Base-by-base conservation (phyloP, 2,113 vertebrate genomes). In the Noctilio leporinus region DNA sequence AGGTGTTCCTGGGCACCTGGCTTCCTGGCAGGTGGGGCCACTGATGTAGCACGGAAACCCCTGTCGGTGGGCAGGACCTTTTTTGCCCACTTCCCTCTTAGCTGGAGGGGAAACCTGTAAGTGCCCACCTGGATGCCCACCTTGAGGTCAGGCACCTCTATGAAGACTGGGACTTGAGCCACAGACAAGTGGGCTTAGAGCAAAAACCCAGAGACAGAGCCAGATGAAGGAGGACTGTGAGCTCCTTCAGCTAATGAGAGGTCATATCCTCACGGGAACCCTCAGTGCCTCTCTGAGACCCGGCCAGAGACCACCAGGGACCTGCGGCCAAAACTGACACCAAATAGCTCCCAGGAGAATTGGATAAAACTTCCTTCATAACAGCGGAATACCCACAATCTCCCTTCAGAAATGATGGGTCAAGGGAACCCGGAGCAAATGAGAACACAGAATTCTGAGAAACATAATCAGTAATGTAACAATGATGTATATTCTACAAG, bases 201-300 rank as follows among this genome's bases (percentile, higher is more conserved):
- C 6, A 19, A n/a, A n/a, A 89, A 28, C 14, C 22, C 64, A 80
- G 69, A 62, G 45, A 38, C 26, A 80, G 76, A 78, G 40, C 33
- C 59, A 45, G 55, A 43, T 3, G 28, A 64, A 10, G 2, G 12
- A 65, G 43, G 22, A 55, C 45, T 0, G 0, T 4, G n/a, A 28
- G 12, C 45, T 67, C 84, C 14, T 33, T 40, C 1, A 5, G 53
- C 51, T 9, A 57, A 59, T 7, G 6, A 22, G 67, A 69, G 20
- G 24, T 33, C 45, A 12, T 11, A 15, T 30, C 38, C 11, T 80
- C 82, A 16, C 0, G 3, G 75, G 3, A 35, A 16, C 45, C 22
- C 62, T 33, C 20, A 35, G 55, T 33, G 15, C 16, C 43, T 38
- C 51, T 53, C 17, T n/a, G 43, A 75, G 78, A 51, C 16, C 24